Percentiles rank a stretch among this genome's conserved stretches.
Evolutionary conservation across 2,888 invertebrate species (phyloP).

Genomic region (Scrobipalpa atriplicella): DNA sequence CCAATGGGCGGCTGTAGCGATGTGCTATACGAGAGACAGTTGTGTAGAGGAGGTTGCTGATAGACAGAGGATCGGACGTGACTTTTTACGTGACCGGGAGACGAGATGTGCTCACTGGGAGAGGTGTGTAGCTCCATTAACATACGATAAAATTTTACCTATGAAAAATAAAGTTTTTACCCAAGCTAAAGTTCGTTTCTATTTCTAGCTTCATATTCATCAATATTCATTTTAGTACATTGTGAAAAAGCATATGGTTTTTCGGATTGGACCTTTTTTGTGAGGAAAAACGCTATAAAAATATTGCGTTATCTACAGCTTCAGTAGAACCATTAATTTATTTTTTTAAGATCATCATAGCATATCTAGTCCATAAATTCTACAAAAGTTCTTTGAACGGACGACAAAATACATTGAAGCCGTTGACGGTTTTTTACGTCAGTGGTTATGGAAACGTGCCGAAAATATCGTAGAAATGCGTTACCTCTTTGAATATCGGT

Average conservation of each 20-base stretch:
- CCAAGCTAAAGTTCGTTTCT: no score
- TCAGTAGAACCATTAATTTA: no score
- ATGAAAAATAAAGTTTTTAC: no score
- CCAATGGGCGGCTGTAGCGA: slow-evolving; percentile 57
- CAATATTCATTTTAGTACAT: no score
- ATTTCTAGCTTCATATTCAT: no score
- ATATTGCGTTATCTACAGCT: no score
- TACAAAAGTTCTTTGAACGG: no score
- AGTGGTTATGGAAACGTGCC: background rate
- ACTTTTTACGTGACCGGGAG: slow-evolving; percentile 63
- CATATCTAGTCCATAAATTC: no score
- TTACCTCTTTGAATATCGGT: slow-evolving; percentile 61
- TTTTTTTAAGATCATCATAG: no score
- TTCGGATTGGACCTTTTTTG: no score
- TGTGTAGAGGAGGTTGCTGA: slow-evolving; percentile 44
- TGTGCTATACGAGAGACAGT: slow-evolving; percentile 35
- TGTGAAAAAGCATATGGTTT: no score
- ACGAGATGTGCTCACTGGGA: slow-evolving; percentile 38
- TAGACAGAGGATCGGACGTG: slow-evolving; percentile 61
- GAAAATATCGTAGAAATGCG: slow-evolving; percentile 38
- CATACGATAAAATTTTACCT: background rate
- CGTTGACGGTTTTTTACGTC: background rate
- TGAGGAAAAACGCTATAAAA: no score
- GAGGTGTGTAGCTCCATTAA: slow-evolving; percentile 33
- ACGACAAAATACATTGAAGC: background rate